Evolutionary conservation across 1,140 invertebrate species (phyloP).

Genomic region (Scaptomyza graminum): DNA sequence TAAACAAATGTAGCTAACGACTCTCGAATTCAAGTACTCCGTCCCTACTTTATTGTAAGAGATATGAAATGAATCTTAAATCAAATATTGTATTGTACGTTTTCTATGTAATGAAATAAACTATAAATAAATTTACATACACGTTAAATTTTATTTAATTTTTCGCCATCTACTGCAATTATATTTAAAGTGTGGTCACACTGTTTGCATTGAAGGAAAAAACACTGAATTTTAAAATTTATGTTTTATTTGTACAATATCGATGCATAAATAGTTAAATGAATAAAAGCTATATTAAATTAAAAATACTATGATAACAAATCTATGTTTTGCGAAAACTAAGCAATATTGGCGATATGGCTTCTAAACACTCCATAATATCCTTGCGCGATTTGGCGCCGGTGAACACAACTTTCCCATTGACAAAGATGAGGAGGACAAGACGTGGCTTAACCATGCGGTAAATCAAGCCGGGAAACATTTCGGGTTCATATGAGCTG

Average conservation of each 20-base stretch:
- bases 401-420: conserved; percentile 98
- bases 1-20: conserved; percentile 27
- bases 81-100: conserved; percentile 35
- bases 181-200: conserved; percentile 1
- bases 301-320: conserved; percentile 1
- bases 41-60: conserved; percentile 55
- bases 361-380: conserved; percentile 97
- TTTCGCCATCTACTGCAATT: background rate
- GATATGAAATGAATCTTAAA: conserved; percentile 30
- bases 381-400: conserved; percentile 97
- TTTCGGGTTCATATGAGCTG: conserved; percentile 94
- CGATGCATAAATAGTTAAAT: conserved; percentile 4
- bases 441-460: conserved; percentile 98
- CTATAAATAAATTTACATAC: conserved; percentile 18
- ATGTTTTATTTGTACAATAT: conserved; percentile 3
- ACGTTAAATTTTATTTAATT: conserved; percentile 4
- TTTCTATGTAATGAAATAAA: conserved; percentile 37
- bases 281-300: conserved; percentile 35
- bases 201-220: background rate
- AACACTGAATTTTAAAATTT: too few species aligned
- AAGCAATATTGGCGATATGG: conserved; percentile 98
- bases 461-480: conserved; percentile 99
- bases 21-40: conserved; percentile 36
- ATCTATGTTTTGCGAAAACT: conserved; percentile 94
- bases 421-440: conserved; percentile 98